phyloP scores from a whole-genome alignment of 2,888 invertebrate species.

The Melipona bicolor region DNA sequence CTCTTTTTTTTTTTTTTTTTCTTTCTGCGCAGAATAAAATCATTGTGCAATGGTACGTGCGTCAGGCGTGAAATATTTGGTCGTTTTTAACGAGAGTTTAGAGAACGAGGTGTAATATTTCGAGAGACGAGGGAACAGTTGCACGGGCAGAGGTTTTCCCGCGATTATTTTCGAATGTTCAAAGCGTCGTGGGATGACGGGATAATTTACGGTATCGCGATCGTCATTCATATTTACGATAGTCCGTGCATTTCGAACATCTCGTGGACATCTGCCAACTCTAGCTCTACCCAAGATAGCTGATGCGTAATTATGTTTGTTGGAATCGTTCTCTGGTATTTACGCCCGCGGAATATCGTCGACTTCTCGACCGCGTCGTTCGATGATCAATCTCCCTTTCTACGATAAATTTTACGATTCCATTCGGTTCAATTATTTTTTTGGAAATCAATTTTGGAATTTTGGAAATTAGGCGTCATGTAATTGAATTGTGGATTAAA shows the following conservation, averaged over 20 bases:
- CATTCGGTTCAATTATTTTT: too few relatives aligned
- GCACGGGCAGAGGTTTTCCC: background rate
- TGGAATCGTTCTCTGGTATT: background rate
- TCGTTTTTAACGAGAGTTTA: background rate
- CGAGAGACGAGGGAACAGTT: background rate
- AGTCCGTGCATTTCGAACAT: slow-evolving; percentile 17
- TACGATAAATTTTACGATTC: background rate
- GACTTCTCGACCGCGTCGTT: background rate
- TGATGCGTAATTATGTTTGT: slow-evolving; percentile 25
- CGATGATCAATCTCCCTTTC: background rate
- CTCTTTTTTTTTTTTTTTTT: too few relatives aligned
- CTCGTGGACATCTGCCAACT: slow-evolving; percentile 50
- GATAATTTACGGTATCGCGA: slow-evolving; percentile 40
- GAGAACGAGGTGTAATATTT: background rate
- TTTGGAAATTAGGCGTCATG: too few relatives aligned
- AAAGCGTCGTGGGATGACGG: slow-evolving; percentile 2
- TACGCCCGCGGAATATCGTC: background rate
- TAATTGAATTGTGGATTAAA: background rate
- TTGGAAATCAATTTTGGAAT: too few relatives aligned
- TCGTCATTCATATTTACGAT: slow-evolving; percentile 42
- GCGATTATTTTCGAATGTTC: slow-evolving; percentile 37
- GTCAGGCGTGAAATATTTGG: background rate
- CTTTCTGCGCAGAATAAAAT: background rate
- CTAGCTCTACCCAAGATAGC: slow-evolving; percentile 41
- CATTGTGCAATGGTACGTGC: background rate